Evolutionary conservation across 2,113 vertebrate species (phyloP).

Genomic region (Callocephalon fimbriatum): DNA sequence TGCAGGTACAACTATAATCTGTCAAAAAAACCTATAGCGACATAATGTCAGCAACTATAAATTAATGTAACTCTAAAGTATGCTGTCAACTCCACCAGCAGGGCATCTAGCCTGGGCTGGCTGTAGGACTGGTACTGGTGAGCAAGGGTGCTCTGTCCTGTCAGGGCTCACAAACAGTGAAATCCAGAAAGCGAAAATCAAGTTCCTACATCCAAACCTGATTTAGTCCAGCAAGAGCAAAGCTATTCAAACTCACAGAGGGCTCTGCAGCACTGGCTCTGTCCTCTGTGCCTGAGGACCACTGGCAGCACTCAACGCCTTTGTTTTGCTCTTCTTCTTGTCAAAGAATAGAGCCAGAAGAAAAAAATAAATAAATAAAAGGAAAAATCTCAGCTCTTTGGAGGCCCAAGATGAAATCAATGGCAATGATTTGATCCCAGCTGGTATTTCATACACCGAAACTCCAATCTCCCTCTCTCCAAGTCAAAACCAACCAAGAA

Average conservation of each 20-base stretch:
- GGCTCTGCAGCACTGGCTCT: neutral
- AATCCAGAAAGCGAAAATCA: neutral
- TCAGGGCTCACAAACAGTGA: neutral
- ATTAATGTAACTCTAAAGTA: neutral
- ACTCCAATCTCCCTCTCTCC: neutral
- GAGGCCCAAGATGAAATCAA: conserved; percentile 24
- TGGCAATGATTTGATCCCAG: conserved; percentile 24
- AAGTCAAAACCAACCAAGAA: neutral
- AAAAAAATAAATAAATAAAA: neutral
- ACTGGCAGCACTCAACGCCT: neutral
- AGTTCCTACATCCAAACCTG: neutral
- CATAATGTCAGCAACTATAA: neutral
- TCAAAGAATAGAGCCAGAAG: conserved; percentile 6
- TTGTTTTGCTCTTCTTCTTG: conserved; percentile 27
- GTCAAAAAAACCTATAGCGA: neutral
- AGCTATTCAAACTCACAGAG: neutral
- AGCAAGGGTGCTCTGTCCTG: neutral
- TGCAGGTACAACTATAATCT: neutral
- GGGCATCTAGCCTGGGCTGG: neutral
- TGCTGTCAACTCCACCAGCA: neutral
- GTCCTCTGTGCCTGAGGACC: conserved; percentile 11
- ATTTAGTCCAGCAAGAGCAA: neutral
- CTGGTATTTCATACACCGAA: conserved; percentile 8
- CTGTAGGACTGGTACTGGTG: neutral
- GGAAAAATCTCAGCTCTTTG: neutral